phyloP scores from a whole-genome alignment of 2,888 invertebrate genomes.

The Xiphydria camelus region DNA sequence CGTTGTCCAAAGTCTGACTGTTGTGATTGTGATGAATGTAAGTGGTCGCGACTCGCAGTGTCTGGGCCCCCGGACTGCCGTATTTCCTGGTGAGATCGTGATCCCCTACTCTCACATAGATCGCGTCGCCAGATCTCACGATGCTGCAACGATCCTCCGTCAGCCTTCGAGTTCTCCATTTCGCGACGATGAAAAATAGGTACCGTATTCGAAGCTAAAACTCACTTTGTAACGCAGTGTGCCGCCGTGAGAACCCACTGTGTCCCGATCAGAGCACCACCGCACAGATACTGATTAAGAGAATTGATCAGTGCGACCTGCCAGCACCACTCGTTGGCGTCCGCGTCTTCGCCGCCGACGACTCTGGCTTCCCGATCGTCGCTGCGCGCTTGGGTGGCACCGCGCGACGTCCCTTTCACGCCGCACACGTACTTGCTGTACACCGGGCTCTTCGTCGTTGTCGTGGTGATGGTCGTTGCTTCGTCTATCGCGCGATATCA shows the following conservation, averaged over 20 bases:
- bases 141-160: conserved; percentile 70
- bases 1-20: conserved; percentile 91
- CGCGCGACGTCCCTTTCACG: conserved; percentile 78
- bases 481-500: conserved; percentile 41
- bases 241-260: conserved; percentile 95
- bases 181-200: too few species aligned
- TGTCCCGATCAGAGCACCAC: conserved; percentile 89
- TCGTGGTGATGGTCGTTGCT: conserved; percentile 39
- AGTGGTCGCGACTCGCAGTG: conserved; percentile 86
- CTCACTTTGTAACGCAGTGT: conserved; percentile 91
- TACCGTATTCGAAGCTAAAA: too few species aligned
- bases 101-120: conserved; percentile 91
- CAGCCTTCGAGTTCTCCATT: too few species aligned
- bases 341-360: conserved; percentile 89
- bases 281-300: conserved; percentile 90
- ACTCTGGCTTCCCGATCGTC: conserved; percentile 62
- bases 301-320: conserved; percentile 92
- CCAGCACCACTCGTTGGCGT: conserved; percentile 95
- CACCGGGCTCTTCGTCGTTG: conserved; percentile 70
- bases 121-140: conserved; percentile 90
- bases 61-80: conserved; percentile 90
- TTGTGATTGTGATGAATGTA: conserved; percentile 96
- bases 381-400: conserved; percentile 46
- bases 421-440: conserved; percentile 92
- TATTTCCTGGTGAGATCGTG: conserved; percentile 89